phyloP scores from a whole-genome alignment of 1,140 invertebrate genomes.

The Semibalanus balanoides region DNA sequence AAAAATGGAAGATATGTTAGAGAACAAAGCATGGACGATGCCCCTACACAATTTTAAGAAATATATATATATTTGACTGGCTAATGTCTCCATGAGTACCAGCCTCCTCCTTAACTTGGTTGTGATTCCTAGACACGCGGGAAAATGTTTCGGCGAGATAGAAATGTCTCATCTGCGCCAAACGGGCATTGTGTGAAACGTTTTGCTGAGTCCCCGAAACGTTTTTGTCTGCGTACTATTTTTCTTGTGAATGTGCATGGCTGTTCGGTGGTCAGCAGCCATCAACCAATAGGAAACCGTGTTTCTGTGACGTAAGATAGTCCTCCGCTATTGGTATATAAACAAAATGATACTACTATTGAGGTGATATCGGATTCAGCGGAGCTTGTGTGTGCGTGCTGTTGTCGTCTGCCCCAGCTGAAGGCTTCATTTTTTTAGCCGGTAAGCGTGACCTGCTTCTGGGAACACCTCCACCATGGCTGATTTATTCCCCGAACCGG shows the following conservation, averaged over 20 bases:
- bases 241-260: background rate
- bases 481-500: background rate
- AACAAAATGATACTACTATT: background rate
- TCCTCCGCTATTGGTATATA: background rate
- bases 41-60: too few species aligned
- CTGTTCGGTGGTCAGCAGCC: background rate
- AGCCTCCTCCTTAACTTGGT: too few species aligned
- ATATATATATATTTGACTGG: too few species aligned
- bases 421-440: background rate
- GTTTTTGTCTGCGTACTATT: background rate
- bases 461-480: background rate
- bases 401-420: background rate
- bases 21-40: too few species aligned
- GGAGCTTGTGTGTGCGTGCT: too few species aligned
- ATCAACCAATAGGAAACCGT: background rate
- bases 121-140: too few species aligned
- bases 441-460: background rate
- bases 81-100: too few species aligned
- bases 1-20: too few species aligned
- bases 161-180: background rate
- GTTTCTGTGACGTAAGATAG: background rate
- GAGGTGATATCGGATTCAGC: background rate
- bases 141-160: too few species aligned
- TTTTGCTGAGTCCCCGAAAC: background rate
- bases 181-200: too few species aligned